These are phyloP conservation scores for Rhopalosiphum maidis DNA, from an alignment of 1,140 invertebrate species.

Conservation along the genomic window DNA sequence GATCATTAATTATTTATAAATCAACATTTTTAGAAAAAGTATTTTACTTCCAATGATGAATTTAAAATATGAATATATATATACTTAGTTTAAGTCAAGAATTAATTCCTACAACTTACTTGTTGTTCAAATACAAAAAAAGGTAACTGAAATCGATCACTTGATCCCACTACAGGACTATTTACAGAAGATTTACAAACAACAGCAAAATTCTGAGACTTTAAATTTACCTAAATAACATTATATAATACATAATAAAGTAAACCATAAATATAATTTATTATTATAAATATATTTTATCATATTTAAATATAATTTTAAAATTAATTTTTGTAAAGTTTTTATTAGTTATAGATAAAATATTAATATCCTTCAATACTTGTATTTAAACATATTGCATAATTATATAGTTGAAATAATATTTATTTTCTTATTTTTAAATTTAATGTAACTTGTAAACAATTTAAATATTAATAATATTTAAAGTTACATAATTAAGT, in stretches of 20 bases:
- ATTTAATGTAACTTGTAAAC: neutral
- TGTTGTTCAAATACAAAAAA: conserved; percentile 99
- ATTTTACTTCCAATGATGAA: neutral
- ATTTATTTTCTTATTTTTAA: neutral
- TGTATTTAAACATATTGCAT: neutral
- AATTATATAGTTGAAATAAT: neutral
- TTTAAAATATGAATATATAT: neutral
- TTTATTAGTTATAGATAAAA: neutral
- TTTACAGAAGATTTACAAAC: conserved; percentile 1
- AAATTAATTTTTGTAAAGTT: neutral
- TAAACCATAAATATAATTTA: too few relatives aligned
- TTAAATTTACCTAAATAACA: conserved; percentile 21
- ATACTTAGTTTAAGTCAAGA: neutral
- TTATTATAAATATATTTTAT: too few relatives aligned
- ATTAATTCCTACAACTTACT: conserved; percentile 63
- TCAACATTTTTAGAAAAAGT: neutral
- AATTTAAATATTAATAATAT: neutral
- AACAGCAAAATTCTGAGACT: neutral
- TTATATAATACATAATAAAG: neutral
- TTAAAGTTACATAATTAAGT: neutral
- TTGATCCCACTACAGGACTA: neutral
- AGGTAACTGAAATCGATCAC: conserved; percentile 83
- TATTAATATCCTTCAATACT: neutral
- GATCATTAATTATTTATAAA: neutral
- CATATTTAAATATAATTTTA: too few relatives aligned